Evolutionary conservation across 2,797 vertebrate species (phyloP).

Genomic region (Babyrousa celebensis): DNA sequence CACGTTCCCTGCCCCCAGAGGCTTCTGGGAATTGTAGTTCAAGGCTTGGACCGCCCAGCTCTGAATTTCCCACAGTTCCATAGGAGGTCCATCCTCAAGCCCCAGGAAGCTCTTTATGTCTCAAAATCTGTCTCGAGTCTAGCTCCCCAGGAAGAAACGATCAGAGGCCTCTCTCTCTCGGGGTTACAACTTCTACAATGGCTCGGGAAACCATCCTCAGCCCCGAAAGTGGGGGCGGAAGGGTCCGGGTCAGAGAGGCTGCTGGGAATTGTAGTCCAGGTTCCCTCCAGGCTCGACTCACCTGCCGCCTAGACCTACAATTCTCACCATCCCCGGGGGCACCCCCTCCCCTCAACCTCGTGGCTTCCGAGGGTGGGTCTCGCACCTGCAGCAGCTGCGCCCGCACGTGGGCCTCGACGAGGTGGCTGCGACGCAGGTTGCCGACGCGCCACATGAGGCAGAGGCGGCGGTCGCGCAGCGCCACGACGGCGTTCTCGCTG

Average conservation of each 20-base stretch:
- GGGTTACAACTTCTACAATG: neutral
- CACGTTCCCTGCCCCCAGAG: neutral
- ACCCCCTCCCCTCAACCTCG: neutral
- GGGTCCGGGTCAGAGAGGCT: neutral
- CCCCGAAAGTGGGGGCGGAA: no score
- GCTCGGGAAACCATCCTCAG: neutral
- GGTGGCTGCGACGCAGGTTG: slow-evolving; percentile 96
- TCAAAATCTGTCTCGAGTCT: neutral
- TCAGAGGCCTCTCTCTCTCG: neutral
- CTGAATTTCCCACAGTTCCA: neutral
- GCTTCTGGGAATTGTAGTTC: neutral
- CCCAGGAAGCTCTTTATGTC: neutral
- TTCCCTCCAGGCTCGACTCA: rapidly evolving
- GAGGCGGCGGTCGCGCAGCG: slow-evolving; percentile 95
- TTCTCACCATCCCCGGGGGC: neutral
- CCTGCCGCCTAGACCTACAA: rapidly evolving
- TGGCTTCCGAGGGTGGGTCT: rapidly evolving
- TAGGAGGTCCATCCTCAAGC: neutral
- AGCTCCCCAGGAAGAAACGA: neutral
- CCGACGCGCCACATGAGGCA: slow-evolving; percentile 98
- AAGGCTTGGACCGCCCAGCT: no score
- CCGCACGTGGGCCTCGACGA: slow-evolving; percentile 97
- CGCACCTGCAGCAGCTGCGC: slow-evolving; percentile 96
- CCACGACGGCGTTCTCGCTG: slow-evolving; percentile 95
- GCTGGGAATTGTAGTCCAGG: slow-evolving; percentile 21